Percentiles rank a stretch among this genome's conserved stretches.
phyloP scores from a whole-genome alignment of 2,113 vertebrate genomes.

The Tachycineta bicolor region DNA sequence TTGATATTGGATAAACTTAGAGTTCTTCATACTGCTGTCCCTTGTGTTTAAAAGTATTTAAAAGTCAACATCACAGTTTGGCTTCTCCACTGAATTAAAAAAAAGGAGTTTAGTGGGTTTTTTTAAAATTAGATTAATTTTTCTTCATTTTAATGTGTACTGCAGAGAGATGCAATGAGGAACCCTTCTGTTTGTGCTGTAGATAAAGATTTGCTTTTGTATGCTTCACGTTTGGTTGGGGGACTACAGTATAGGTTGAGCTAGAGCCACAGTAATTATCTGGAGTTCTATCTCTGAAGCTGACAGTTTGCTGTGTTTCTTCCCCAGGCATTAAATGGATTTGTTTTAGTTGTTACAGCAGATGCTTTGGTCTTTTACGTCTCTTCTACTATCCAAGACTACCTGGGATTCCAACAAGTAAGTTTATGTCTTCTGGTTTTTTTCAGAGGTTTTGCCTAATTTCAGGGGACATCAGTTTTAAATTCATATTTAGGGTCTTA shows the following conservation, averaged over 20 bases:
- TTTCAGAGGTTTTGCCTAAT: not conserved
- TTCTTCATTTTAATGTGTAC: not conserved
- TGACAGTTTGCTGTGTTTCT: slow-evolving; percentile 24
- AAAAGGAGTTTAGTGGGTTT: too few relatives aligned
- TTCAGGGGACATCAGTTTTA: not conserved
- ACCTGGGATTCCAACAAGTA: slow-evolving; percentile 87
- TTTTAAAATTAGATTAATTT: not conserved
- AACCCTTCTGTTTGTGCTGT: not conserved
- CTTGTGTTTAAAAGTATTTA: not conserved
- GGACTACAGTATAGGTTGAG: not conserved
- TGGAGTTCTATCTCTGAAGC: not conserved
- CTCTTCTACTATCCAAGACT: slow-evolving; percentile 86
- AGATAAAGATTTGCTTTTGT: not conserved
- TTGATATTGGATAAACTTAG: not conserved
- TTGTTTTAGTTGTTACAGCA: slow-evolving; percentile 82
- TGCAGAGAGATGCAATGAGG: not conserved
- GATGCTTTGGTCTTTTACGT: slow-evolving; percentile 84
- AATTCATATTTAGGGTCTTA: not conserved
- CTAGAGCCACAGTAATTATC: not conserved
- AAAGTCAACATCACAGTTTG: not conserved
- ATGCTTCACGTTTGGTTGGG: not conserved
- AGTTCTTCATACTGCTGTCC: not conserved
- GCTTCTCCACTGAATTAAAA: not conserved
- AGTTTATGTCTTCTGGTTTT: not conserved
- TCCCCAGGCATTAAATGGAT: slow-evolving; percentile 83